phyloP scores from a whole-genome alignment of 2,888 invertebrate species.

The Zygogramma bicolorata region DNA sequence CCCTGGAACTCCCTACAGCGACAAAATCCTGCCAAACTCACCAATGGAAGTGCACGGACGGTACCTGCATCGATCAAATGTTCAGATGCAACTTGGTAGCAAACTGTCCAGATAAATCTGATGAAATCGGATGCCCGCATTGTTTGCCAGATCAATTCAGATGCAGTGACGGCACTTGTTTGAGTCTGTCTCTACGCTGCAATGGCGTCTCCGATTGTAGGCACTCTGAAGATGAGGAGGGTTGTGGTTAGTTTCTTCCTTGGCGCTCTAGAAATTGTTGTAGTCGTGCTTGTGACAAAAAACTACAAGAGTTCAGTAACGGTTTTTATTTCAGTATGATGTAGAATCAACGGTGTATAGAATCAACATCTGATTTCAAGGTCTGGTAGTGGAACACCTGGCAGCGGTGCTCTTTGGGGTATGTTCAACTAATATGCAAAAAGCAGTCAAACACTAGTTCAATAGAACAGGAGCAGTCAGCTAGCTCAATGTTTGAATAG shows the following conservation, averaged over 20 bases:
- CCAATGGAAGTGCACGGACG: constrained; percentile 71
- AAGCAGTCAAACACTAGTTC: too few species aligned
- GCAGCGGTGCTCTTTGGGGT: too few species aligned
- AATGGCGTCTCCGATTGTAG: constrained; percentile 69
- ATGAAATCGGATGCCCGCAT: constrained; percentile 81
- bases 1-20: background rate
- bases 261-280: constrained; percentile 24
- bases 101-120: constrained; percentile 85
- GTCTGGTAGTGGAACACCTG: too few species aligned
- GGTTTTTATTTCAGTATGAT: too few species aligned
- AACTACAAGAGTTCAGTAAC: too few species aligned
- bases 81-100: constrained; percentile 70
- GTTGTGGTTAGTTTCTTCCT: constrained; percentile 66
- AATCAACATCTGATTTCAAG: too few species aligned
- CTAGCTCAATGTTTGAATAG: too few species aligned
- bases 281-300: too few species aligned
- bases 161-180: constrained; percentile 71
- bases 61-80: constrained; percentile 68
- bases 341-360: too few species aligned
- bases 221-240: constrained; percentile 72
- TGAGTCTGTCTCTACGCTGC: constrained; percentile 68
- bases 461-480: too few species aligned
- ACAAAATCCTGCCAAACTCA: constrained; percentile 52
- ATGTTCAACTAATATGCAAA: too few species aligned
- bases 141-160: constrained; percentile 70